Evolutionary conservation across 2,113 vertebrate genomes (phyloP), one percentile per base, ranked within the genome.

Genomic region (Triplophysa rosa): DNA sequence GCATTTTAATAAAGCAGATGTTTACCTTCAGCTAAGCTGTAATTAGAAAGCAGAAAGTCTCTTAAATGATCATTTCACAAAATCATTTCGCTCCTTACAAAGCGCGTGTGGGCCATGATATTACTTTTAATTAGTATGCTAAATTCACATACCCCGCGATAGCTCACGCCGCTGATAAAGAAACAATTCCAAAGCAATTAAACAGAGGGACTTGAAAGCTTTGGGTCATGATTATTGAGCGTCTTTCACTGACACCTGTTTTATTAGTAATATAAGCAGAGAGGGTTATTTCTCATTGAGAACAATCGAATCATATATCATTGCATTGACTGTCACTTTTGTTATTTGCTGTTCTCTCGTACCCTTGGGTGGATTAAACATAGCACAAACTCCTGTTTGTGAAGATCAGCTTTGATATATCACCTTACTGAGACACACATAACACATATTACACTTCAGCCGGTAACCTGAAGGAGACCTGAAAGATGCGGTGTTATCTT

Each of bases 161-260:
- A 58, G 69, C 71, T 69, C 77, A 62, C 19, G 61, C 65, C 56
- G 23, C 70, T 81, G 77, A 84, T 82, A 67, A 82, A 79, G 56
- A 72, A 83, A 77, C 69, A 63, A 82, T 84, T 81, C 77, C 63
- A 69, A 76, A 67, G 66, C 82, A 87, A 79, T 87, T 84, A 81
- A 85, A 79, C 9, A 33, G 40, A 78, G 52, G 77, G 58, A 72
- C 75, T 72, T 68, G 67, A 82, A 80, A 79, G 49, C 71, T 71
- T 56, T 65, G 76, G 82, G 62, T 47, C 78, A 65, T 56, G 59
- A 67, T 67, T 54, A 58, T 61, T 74, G 33, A 78, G 23, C 78
- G 26, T 67, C 82, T 79, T 82, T 69, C 56, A 71, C 65, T 70
- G n/a, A 54, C 64, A 77, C 65, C 69, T 49, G 79, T 69, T 84